Percentiles rank a stretch among this genome's conserved stretches.
Conservation (phyloP, 2,113 vertebrate species). For the Tupaia tana region DNA sequence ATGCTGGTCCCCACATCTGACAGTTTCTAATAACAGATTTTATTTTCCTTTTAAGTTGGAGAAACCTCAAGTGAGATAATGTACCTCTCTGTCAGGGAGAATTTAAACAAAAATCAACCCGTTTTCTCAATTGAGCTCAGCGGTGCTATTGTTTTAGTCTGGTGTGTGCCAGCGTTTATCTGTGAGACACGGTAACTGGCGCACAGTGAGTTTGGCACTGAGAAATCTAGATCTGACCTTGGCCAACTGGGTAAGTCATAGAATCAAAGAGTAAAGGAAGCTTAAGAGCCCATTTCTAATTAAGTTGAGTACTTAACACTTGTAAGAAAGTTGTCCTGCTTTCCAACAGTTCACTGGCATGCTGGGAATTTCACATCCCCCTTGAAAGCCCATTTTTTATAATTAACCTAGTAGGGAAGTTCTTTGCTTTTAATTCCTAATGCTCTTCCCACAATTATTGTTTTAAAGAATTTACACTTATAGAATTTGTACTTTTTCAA, state of each 20-base stretch:
- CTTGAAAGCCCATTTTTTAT: constrained; percentile 36
- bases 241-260: background rate
- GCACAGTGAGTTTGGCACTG: background rate
- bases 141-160: background rate
- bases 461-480: constrained; percentile 24
- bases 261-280: background rate
- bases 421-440: background rate
- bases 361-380: background rate
- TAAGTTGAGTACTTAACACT: background rate
- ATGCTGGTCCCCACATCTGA: background rate
- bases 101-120: background rate
- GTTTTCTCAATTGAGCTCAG: background rate
- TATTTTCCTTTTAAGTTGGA: constrained; percentile 47
- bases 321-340: background rate
- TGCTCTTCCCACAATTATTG: background rate
- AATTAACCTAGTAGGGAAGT: background rate
- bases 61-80: background rate
- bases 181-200: background rate
- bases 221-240: background rate
- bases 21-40: constrained; percentile 26
- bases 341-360: background rate
- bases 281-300: background rate
- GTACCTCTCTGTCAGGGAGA: background rate
- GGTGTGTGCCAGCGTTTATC: background rate
- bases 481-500: background rate